A percentile compares a stretch with the other conserved stretches of the same genome.
Evolutionary conservation across 1,140 invertebrate genomes (phyloP).

Genomic region (Meloidogyne exigua): DNA sequence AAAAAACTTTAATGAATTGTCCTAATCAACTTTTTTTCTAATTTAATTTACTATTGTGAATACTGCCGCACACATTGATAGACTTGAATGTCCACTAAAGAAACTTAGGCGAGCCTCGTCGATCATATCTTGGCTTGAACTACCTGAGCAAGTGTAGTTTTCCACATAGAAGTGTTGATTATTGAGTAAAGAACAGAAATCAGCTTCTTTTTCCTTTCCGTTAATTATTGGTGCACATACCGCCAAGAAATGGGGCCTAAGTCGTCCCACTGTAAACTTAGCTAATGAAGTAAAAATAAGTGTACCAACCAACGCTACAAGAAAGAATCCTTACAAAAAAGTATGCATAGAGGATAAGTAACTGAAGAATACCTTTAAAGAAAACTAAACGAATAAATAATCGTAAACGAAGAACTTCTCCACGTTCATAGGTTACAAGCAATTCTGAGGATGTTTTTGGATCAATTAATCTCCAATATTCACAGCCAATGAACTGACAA

Average conservation of each 20-base stretch:
- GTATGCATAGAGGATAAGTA: not conserved
- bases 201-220: constrained; percentile 19
- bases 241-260: constrained; percentile 85
- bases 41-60: constrained; percentile 27
- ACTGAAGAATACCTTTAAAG: constrained; percentile 9
- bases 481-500: not conserved
- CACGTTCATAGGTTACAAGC: not conserved
- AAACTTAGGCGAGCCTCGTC: constrained; percentile 39
- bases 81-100: constrained; percentile 39
- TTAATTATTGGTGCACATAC: constrained; percentile 66
- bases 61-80: constrained; percentile 37
- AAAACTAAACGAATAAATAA: constrained; percentile 16
- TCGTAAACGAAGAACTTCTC: not conserved
- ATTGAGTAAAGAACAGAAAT: constrained; percentile 16
- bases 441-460: not conserved
- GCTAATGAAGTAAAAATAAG: constrained; percentile 68
- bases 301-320: constrained; percentile 25
- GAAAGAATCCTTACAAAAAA: constrained; percentile 33
- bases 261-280: constrained; percentile 82
- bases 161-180: constrained; percentile 22
- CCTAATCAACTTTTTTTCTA: no score
- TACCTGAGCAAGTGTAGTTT: not conserved
- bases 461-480: constrained; percentile 3
- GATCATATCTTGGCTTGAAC: not conserved
- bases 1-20: no score